A percentile compares a stretch with the other conserved stretches of the same genome.
phyloP scores from a whole-genome alignment of 2,888 invertebrate genomes.

The Tetragnatha montana region DNA sequence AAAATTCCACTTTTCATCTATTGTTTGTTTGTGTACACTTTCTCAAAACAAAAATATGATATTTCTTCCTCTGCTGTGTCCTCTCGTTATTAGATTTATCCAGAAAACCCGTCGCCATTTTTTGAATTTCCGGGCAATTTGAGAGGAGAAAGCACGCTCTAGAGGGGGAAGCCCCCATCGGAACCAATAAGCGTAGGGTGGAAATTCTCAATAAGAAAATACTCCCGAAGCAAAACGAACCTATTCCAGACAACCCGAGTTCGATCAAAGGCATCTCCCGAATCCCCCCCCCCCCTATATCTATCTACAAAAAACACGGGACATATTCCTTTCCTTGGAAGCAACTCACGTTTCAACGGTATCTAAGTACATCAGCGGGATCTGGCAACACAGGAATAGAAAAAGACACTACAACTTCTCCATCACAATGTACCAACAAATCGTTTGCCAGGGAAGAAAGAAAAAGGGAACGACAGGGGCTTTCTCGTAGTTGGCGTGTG shows the following conservation, averaged over 20 bases:
- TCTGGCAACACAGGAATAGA: constrained; percentile 26
- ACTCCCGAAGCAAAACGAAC: not conserved
- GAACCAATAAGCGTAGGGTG: not conserved
- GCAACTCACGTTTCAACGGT: constrained; percentile 34
- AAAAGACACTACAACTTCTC: constrained; percentile 43
- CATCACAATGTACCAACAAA: constrained; percentile 49
- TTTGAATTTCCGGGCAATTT: not conserved
- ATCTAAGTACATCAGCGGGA: constrained; percentile 36
- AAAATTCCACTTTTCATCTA: not conserved
- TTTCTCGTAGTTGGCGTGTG: constrained; percentile 17
- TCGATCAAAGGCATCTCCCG: not conserved
- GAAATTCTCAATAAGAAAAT: not conserved
- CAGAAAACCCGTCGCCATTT: not conserved
- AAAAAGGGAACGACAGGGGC: constrained; percentile 2
- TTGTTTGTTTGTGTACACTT: not conserved
- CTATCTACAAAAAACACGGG: not conserved
- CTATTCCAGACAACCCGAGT: not conserved
- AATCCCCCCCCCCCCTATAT: not conserved
- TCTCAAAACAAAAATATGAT: not conserved
- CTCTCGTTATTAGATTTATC: not conserved
- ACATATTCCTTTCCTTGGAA: constrained; percentile 8
- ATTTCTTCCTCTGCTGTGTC: not conserved
- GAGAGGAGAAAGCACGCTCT: not conserved
- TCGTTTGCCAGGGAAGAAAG: constrained; percentile 4
- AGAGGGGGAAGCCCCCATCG: not conserved